Conservation (phyloP, 2,888 invertebrate species). For the Agonum fuliginosum region DNA sequence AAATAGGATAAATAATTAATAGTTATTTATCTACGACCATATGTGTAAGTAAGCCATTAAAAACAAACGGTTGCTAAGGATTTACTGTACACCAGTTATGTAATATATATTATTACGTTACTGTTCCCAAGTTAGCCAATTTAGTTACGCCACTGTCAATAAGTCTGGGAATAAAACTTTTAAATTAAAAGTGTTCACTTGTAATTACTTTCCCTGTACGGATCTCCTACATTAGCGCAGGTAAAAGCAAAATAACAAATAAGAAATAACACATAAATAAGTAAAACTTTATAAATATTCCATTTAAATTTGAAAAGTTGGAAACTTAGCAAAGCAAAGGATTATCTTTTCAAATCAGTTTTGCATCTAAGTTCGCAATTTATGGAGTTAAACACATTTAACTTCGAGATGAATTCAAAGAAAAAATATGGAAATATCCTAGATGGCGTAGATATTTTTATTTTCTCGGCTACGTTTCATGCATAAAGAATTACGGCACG, state of each 20-base stretch:
- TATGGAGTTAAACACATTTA: constrained; percentile 49
- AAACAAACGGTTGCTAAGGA: no score
- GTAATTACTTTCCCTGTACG: no score
- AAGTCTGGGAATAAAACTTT: no score
- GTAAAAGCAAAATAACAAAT: constrained; percentile 32
- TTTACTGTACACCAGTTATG: no score
- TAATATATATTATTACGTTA: no score
- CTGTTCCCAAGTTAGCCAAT: no score
- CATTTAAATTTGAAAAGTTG: constrained; percentile 54
- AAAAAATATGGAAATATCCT: constrained; percentile 40
- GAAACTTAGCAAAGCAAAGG: constrained; percentile 47
- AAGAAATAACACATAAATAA: constrained; percentile 45
- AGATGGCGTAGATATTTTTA: constrained; percentile 1
- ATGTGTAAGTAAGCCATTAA: no score
- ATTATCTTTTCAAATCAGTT: constrained; percentile 56
- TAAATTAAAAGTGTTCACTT: no score
- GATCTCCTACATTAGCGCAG: no score
- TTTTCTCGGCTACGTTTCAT: constrained; percentile 25
- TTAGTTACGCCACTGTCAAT: no score
- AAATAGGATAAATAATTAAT: no score
- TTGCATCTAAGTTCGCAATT: constrained; percentile 30
- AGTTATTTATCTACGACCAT: no score
- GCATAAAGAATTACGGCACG: constrained; percentile 23
- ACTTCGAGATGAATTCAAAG: constrained; percentile 41
- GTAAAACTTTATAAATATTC: constrained; percentile 54